Conservation (phyloP, 2,113 vertebrate species). For the Hemiscyllium ocellatum region DNA sequence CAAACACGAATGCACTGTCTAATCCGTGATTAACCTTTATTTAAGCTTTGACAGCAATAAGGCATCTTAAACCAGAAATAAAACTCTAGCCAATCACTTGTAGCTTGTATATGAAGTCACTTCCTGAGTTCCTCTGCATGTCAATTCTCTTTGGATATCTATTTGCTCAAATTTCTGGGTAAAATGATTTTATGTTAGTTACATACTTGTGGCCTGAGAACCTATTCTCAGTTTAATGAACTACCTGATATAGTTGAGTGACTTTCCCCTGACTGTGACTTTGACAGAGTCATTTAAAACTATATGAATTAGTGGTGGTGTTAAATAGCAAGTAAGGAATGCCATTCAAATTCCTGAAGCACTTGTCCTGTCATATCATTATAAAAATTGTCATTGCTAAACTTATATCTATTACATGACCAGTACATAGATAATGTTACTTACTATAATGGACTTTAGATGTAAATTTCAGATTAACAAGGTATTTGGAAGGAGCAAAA, state of each 20-base stretch:
- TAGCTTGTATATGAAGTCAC: neutral
- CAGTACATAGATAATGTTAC: neutral
- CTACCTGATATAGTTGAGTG: neutral
- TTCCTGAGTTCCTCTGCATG: neutral
- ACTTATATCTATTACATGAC: neutral
- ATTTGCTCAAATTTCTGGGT: neutral
- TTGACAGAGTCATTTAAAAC: neutral
- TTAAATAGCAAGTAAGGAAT: neutral
- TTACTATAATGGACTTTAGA: neutral
- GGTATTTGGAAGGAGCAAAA: neutral
- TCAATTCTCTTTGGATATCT: neutral
- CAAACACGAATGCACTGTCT: neutral
- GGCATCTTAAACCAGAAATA: neutral
- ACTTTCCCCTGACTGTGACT: neutral
- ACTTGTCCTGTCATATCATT: neutral
- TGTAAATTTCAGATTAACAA: neutral
- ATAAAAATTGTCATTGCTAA: neutral
- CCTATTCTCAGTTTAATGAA: neutral
- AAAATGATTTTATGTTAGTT: neutral
- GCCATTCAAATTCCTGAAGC: neutral
- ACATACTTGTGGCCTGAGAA: neutral
- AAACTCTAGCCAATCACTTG: neutral
- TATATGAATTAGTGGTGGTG: neutral
- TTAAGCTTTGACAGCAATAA: neutral
- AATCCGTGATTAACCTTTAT: neutral